Base-by-base conservation (phyloP, 2,888 invertebrate species). In the Trichogramma dendrolimi region DNA sequence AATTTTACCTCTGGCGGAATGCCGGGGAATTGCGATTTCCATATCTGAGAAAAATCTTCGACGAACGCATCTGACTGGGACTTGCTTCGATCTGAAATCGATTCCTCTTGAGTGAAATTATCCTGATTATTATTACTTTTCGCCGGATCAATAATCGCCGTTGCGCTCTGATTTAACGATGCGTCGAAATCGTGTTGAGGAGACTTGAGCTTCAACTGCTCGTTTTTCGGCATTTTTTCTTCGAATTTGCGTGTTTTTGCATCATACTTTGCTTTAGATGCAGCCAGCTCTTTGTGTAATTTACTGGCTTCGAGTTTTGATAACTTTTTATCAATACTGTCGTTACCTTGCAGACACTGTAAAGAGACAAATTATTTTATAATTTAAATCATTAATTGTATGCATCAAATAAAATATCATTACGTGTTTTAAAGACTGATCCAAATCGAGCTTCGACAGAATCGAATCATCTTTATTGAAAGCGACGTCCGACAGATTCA, bases 141-240 rank as follows among this genome's bases (percentile, higher is more conserved):
- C 27, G 27, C 1, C 27, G 27, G 27, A 27, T 27, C 27, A 27
- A 27, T 3, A 5, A 62, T n/a, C 4, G 64, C 47, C 14, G 56
- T n/a, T 6, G 59, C 55, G 27, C 67, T 69, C 10, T 71, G 69
- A 4, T 69, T 68, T 7, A 72, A 58, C 54, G 70, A 68, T 4
- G 73, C 65, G 44, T 74, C 73, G 6, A 72, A 27, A 44, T 75
- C 71, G 40, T 72, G 63, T 7, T 72, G 70, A 51, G 70, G 69
- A 1, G 71, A 67, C 41, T 71, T 74, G 14, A 75, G 59, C 57
- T 72, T 69, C n/a, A 69, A 61, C 27, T 71, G 55, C 47, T 75
- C 74, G 3, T 68, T 67, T 52, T 68, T 71, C 0, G 79, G 79
- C 79, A 79, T 79, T 63, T 75, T 78, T 14, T 78, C 79, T 55